Conservation (phyloP, 30 jellyfish, hydroid and myxozoan genomes). For the Aurelia sp. region DNA sequence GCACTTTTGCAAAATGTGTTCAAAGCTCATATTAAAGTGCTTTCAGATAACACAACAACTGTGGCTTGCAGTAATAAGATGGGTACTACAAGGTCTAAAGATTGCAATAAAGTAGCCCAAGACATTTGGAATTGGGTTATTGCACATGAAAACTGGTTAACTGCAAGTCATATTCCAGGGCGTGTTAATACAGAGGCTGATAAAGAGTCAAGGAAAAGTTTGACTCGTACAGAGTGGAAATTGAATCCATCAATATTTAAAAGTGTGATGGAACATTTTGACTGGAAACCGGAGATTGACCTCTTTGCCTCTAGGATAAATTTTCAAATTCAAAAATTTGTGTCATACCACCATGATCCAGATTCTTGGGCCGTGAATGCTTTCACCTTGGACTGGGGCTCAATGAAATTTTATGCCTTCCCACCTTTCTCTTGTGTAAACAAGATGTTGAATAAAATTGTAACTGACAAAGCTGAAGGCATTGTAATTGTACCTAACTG, state of each 20-base stretch:
- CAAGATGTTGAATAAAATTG: slow-evolving; percentile 10
- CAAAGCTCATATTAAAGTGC: slow-evolving; percentile 11
- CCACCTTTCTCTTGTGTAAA: slow-evolving; percentile 40
- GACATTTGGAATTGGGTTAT: slow-evolving; percentile 41
- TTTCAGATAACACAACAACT: slow-evolving; percentile 49
- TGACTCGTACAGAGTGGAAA: slow-evolving; percentile 27
- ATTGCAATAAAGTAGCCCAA: slow-evolving; percentile 15
- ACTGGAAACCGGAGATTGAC: slow-evolving; percentile 18
- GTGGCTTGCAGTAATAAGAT: slow-evolving; percentile 21
- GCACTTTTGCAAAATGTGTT: neutral
- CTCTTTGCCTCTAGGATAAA: slow-evolving; percentile 46
- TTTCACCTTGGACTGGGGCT: slow-evolving; percentile 1
- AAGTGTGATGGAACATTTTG: neutral
- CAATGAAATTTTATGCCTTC: slow-evolving; percentile 29
- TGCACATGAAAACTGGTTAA: slow-evolving; percentile 20
- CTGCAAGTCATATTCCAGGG: slow-evolving; percentile 59
- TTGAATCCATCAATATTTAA: slow-evolving; percentile 1
- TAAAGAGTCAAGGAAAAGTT: slow-evolving; percentile 18
- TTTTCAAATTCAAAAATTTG: slow-evolving; percentile 4
- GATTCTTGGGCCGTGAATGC: slow-evolving; percentile 1
- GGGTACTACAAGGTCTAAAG: slow-evolving; percentile 50
- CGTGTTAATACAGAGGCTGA: slow-evolving; percentile 43
- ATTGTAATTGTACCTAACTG: slow-evolving; percentile 53
- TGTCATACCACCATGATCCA: slow-evolving; percentile 49
- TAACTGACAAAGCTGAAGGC: slow-evolving; percentile 40